Evolutionary conservation across 1,140 invertebrate genomes (phyloP), one percentile per base, ranked within the genome.

Genomic region (Drosophila athabasca): DNA sequence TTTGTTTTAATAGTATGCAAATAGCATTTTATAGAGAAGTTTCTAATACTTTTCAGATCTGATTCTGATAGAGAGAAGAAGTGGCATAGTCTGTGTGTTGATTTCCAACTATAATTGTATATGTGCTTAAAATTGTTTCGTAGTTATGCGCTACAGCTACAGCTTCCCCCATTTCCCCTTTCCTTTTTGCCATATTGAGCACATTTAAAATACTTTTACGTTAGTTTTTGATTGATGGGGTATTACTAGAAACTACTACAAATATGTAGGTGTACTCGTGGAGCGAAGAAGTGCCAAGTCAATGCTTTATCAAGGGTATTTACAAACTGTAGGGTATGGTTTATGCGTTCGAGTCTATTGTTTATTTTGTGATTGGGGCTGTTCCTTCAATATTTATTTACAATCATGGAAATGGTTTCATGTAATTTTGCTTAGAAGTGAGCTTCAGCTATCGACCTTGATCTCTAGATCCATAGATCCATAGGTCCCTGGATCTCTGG

Each of bases 121-220:
- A 68, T 61, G 58, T 77, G 77, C 81, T 68, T 73, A 70, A 50
- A 80, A 65, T 26, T 43, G 51, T 52, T 62, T 55, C 43, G 62
- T 60, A 48, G 62, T 69, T 65, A 8, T 62, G 53, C 35, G 5
- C 35, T 66, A 35, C 54, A 62, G 17, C 17, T 19, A 19, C 17
- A 19, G 17, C 44, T 9, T 57, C 9, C 46, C 17, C 46, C 44
- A 26, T 22, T 51, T 22, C 6, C 44, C 8, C 57, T 19, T 19
- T 19, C 17, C 17, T 19, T 15, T 46, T 73, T 69, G 59, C 53
- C 69, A 59, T 66, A 70, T 85, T 88, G 82, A 87, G 82, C 82
- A 87, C 70, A 79, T 82, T 81, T 72, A 88, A 88, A 87, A 85
- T 85, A 85, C 83, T 87, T 80, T 68, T 76, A 65, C 44, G 69